Evolutionary conservation across 2,888 invertebrate genomes (phyloP).

Genomic region (Toxonevra muliebris): DNA sequence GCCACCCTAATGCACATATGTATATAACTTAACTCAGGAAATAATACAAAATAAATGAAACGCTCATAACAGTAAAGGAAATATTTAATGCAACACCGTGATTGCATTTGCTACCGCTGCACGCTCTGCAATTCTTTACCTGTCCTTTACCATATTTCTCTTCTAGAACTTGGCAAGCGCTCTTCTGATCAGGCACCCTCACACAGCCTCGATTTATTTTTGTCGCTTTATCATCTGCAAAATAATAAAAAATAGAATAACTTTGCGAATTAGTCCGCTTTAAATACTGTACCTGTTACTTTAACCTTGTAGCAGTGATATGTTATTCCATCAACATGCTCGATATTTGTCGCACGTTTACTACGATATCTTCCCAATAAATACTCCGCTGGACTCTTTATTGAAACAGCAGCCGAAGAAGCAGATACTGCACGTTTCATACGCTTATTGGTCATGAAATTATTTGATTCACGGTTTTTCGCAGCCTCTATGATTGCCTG

Average conservation of each 20-base stretch:
- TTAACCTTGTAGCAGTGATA: conserved; percentile 27
- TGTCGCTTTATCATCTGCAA: conserved; percentile 16
- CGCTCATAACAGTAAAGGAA: background rate
- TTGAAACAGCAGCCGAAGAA: conserved; percentile 11
- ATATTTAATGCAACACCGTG: conserved; percentile 2
- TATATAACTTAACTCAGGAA: background rate
- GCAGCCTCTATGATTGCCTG: too few species aligned
- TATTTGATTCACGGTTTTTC: too few species aligned
- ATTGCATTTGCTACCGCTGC: conserved; percentile 26
- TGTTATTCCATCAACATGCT: conserved; percentile 4
- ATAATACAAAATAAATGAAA: background rate
- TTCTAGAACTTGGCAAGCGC: conserved; percentile 8
- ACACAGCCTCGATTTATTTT: conserved; percentile 27
- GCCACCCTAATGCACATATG: too few species aligned
- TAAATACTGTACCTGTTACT: conserved; percentile 17
- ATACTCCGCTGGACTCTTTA: background rate
- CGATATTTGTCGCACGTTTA: background rate
- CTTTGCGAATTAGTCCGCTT: background rate
- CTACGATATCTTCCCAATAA: background rate
- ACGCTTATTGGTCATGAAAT: background rate
- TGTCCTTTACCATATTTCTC: conserved; percentile 10
- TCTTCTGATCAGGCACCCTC: conserved; percentile 7
- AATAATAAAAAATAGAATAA: background rate
- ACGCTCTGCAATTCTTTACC: conserved; percentile 16
- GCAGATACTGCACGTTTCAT: background rate